Conservation (phyloP, 2,113 vertebrate genomes). For the Drymodes brunneopygia region DNA sequence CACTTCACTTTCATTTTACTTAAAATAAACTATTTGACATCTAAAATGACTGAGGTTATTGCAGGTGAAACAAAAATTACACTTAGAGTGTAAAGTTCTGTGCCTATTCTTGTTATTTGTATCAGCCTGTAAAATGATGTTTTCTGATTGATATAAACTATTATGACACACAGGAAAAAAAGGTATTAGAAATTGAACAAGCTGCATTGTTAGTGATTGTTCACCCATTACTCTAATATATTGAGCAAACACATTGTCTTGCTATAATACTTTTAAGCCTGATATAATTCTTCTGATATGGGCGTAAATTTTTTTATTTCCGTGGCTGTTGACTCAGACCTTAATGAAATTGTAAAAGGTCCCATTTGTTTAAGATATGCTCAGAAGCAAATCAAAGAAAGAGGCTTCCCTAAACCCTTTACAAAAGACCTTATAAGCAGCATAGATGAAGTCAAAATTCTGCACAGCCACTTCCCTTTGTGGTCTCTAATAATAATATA, state of each 20-base stretch:
- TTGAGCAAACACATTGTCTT: fast-evolving
- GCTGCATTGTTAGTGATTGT: neutral
- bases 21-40: neutral
- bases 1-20: conserved; percentile 20
- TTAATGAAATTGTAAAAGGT: neutral
- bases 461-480: conserved; percentile 49
- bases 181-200: neutral
- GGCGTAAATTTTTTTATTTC: neutral
- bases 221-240: neutral
- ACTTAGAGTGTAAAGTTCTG: neutral
- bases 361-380: neutral
- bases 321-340: neutral
- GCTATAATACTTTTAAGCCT: neutral
- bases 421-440: neutral
- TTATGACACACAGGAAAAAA: neutral
- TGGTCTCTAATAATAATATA: conserved; percentile 67
- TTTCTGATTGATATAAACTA: neutral
- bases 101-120: neutral
- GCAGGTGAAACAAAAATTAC: neutral
- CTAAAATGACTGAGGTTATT: neutral
- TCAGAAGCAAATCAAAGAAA: neutral
- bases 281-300: neutral
- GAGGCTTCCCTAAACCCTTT: neutral
- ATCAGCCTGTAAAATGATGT: neutral
- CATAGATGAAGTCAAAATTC: neutral